Percentiles rank a stretch among this genome's conserved stretches.
Conservation (phyloP, 2,797 vertebrate species). For the Podarcis siculus region DNA sequence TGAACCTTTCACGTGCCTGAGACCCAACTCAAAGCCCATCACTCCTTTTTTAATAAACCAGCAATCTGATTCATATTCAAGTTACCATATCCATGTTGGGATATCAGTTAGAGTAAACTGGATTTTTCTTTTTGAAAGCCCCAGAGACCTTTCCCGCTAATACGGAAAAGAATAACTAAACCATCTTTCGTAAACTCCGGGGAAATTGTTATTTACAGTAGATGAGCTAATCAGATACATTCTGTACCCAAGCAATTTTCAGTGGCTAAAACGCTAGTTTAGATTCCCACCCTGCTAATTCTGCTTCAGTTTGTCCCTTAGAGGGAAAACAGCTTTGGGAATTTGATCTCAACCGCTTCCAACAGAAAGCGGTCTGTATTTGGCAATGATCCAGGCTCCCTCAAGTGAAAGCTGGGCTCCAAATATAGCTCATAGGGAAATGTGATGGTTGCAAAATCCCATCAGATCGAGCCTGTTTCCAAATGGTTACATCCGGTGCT, state of each 20-base stretch:
- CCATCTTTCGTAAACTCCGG: not conserved
- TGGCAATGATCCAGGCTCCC: constrained; percentile 10
- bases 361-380: not conserved
- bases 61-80: not conserved
- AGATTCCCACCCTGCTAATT: not conserved
- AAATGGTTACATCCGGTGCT: constrained; percentile 1
- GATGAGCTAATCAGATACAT: constrained; percentile 8
- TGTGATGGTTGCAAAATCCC: not conserved
- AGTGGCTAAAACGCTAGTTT: constrained; percentile 18
- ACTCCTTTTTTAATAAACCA: not conserved
- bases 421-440: not conserved
- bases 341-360: not conserved
- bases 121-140: not conserved
- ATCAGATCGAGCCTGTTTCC: not conserved
- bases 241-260: constrained; percentile 7
- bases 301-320: not conserved
- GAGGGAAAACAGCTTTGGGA: not conserved
- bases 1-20: not conserved
- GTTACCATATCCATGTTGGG: not conserved
- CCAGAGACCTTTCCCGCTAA: not conserved
- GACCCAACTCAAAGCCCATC: not conserved
- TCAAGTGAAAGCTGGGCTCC: not conserved
- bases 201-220: not conserved
- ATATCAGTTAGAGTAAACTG: not conserved
- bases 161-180: not conserved